Evolutionary conservation across 2,888 invertebrate species (phyloP).

Genomic region (Podotricha telesiphe): DNA sequence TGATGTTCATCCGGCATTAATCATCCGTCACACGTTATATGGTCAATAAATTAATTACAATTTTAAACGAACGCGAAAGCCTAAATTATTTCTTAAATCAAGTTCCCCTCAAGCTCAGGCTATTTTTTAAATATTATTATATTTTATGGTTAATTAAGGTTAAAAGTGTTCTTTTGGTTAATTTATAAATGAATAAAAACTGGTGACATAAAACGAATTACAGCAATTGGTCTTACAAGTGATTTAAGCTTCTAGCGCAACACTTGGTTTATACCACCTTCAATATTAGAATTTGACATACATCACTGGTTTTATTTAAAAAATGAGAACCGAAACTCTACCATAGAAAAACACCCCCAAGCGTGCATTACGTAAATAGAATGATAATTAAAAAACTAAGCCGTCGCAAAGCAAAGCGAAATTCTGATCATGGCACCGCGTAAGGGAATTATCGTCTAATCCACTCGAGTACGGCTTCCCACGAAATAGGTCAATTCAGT

Average conservation of each 20-base stretch:
- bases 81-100: neutral
- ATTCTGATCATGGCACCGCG: constrained; percentile 39
- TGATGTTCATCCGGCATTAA: constrained; percentile 14
- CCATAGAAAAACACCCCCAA: neutral
- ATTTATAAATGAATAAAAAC: too few relatives aligned
- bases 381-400: constrained; percentile 38
- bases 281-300: too few relatives aligned
- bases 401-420: constrained; percentile 35
- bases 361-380: constrained; percentile 15
- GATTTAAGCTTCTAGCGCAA: too few relatives aligned
- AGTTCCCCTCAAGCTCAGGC: neutral
- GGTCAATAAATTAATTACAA: neutral
- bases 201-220: too few relatives aligned
- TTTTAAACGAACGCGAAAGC: neutral
- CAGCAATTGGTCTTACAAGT: too few relatives aligned
- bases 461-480: constrained; percentile 45
- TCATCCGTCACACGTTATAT: neutral
- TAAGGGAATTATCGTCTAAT: constrained; percentile 46
- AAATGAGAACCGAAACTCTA: neutral
- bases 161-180: too few relatives aligned
- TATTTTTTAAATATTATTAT: too few relatives aligned
- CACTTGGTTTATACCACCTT: too few relatives aligned
- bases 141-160: too few relatives aligned
- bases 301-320: neutral
- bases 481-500: constrained; percentile 46